phyloP scores from a whole-genome alignment of 2,113 vertebrate genomes.

The Sitta europaea region DNA sequence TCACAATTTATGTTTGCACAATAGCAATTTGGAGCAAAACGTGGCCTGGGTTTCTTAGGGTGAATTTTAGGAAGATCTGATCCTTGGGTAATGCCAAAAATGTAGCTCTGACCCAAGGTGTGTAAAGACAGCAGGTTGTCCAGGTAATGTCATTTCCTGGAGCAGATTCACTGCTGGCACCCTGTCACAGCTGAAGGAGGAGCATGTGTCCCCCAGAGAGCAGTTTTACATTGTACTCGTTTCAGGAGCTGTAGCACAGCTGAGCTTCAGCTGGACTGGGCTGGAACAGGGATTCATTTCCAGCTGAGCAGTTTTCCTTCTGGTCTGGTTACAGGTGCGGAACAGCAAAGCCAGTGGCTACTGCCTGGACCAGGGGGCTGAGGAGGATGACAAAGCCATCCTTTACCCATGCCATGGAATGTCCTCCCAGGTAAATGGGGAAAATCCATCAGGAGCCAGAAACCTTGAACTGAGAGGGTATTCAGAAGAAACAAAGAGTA shows the following conservation, averaged over 20 bases:
- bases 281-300: background rate
- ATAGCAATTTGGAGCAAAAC: background rate
- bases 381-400: slow-evolving; percentile 94
- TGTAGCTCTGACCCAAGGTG: background rate
- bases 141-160: background rate
- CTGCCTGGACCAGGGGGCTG: slow-evolving; percentile 94
- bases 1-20: background rate
- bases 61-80: background rate
- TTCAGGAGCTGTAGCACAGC: background rate
- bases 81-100: background rate
- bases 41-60: background rate
- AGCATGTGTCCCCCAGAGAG: background rate
- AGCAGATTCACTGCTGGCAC: background rate
- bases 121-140: background rate
- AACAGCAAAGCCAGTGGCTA: slow-evolving; percentile 97
- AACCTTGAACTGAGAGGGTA: background rate
- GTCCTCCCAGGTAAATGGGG: slow-evolving; percentile 89
- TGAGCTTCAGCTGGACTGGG: background rate
- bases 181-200: background rate
- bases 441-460: background rate
- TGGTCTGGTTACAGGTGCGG: slow-evolving; percentile 77
- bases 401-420: slow-evolving; percentile 97
- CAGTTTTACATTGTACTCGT: background rate
- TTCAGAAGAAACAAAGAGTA: background rate
- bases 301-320: background rate